phyloP scores from a whole-genome alignment of 2,888 invertebrate species.

The Cosmia trapezina region DNA sequence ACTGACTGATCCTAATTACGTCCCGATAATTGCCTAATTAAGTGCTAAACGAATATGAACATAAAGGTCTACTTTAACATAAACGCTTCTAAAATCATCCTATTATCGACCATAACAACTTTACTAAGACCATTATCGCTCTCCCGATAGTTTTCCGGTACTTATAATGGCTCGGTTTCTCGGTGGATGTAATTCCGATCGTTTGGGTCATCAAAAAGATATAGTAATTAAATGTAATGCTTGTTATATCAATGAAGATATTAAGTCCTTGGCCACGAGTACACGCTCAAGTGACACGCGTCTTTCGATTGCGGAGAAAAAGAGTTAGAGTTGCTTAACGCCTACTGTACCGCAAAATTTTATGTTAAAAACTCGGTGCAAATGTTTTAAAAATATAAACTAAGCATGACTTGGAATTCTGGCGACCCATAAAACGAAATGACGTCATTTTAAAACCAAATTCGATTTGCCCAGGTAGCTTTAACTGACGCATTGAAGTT shows the following conservation, averaged over 20 bases:
- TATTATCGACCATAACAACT: conserved; percentile 31
- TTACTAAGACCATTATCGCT: conserved; percentile 42
- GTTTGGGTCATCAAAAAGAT: conserved; percentile 55
- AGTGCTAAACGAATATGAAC: neutral
- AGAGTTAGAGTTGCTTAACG: too few species aligned
- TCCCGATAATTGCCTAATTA: conserved; percentile 14
- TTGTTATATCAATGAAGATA: conserved; percentile 30
- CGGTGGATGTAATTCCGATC: conserved; percentile 41
- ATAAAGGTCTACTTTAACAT: conserved; percentile 6
- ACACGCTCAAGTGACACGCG: neutral
- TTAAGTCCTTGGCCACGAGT: too few species aligned
- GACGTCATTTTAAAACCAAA: conserved; percentile 39
- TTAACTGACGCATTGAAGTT: conserved; percentile 27
- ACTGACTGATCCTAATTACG: neutral
- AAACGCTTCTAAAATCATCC: conserved; percentile 28
- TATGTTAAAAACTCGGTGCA: conserved; percentile 11
- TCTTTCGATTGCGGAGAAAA: too few species aligned
- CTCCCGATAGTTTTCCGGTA: conserved; percentile 53
- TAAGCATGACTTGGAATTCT: conserved; percentile 16
- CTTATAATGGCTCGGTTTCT: conserved; percentile 42
- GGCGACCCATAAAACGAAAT: conserved; percentile 32
- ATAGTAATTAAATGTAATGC: conserved; percentile 53
- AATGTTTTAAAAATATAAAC: conserved; percentile 30
- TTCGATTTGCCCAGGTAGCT: conserved; percentile 52
- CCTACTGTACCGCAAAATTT: conserved; percentile 15